Percentiles rank a stretch among this genome's conserved stretches.
Conservation (phyloP, 1,140 invertebrate genomes). For the Brevipalpus yothersi region DNA sequence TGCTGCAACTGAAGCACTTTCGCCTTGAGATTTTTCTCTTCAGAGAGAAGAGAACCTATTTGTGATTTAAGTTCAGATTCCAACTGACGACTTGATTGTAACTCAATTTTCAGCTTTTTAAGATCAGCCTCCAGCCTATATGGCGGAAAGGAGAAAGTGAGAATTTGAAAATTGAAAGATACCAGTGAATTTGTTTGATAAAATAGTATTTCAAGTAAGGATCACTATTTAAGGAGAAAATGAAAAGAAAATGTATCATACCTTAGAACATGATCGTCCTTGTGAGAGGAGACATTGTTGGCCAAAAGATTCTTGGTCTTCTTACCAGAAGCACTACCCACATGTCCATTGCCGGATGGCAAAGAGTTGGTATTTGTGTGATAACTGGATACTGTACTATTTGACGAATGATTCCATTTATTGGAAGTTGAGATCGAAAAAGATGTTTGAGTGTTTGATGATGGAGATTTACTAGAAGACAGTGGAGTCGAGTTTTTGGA, state of each 20-base stretch:
- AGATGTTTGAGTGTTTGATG: constrained; percentile 5
- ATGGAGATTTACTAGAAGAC: not conserved
- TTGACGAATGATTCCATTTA: constrained; percentile 6
- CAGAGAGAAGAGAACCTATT: constrained; percentile 34
- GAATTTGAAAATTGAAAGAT: not conserved
- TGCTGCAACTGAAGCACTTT: constrained; percentile 50
- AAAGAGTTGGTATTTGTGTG: constrained; percentile 19
- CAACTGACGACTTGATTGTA: constrained; percentile 35
- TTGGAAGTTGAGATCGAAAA: not conserved
- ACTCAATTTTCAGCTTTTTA: constrained; percentile 50
- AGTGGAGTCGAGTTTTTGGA: constrained; percentile 7
- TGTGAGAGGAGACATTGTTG: constrained; percentile 19
- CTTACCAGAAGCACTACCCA: constrained; percentile 21
- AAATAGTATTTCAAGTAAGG: not conserved
- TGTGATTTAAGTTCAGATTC: constrained; percentile 63
- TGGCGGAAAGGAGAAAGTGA: not conserved
- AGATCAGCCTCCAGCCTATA: constrained; percentile 30
- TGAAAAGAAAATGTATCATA: constrained; percentile 14
- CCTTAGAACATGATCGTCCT: constrained; percentile 33
- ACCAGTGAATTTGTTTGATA: not conserved
- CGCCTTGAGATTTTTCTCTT: constrained; percentile 42
- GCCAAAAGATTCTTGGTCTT: constrained; percentile 24
- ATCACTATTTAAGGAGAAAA: not conserved
- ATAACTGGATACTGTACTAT: constrained; percentile 11
- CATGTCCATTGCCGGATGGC: constrained; percentile 19